Percentiles rank a stretch among this genome's conserved stretches.
Conservation (phyloP, 2,888 invertebrate genomes). For the Allacma fusca region DNA sequence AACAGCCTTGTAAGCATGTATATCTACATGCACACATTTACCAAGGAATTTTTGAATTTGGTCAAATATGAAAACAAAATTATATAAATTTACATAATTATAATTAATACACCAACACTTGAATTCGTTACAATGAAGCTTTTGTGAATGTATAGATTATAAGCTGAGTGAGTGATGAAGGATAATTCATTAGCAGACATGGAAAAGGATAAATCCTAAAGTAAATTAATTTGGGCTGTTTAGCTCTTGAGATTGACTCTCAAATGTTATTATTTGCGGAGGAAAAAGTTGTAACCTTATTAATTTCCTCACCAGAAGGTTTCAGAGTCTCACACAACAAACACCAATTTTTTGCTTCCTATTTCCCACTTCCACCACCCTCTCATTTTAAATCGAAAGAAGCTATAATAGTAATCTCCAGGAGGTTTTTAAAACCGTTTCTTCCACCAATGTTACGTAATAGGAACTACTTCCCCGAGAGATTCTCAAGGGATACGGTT, state of each 20-base stretch:
- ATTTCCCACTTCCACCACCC: neutral
- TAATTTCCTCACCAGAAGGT: neutral
- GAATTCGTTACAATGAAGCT: no score
- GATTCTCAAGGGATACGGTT: conserved; percentile 32
- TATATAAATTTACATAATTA: no score
- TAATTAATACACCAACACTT: no score
- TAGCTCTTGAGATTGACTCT: neutral
- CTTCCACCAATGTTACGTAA: neutral
- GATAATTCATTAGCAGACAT: no score
- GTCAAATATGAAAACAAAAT: no score
- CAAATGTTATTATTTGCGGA: neutral
- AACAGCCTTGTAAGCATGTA: no score
- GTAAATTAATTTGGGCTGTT: neutral
- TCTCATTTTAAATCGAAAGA: neutral
- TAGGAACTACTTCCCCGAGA: neutral
- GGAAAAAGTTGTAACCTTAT: neutral
- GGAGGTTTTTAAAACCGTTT: no score
- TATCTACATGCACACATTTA: no score
- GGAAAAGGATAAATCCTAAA: no score
- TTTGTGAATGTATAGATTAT: no score
- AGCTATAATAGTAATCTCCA: neutral
- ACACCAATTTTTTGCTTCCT: neutral
- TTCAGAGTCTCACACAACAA: neutral
- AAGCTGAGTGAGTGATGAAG: no score
- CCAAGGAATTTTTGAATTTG: no score